These are phyloP conservation scores for Chloroclysta siterata DNA, from an alignment of 2,888 invertebrate species.

Conservation along the genomic window DNA sequence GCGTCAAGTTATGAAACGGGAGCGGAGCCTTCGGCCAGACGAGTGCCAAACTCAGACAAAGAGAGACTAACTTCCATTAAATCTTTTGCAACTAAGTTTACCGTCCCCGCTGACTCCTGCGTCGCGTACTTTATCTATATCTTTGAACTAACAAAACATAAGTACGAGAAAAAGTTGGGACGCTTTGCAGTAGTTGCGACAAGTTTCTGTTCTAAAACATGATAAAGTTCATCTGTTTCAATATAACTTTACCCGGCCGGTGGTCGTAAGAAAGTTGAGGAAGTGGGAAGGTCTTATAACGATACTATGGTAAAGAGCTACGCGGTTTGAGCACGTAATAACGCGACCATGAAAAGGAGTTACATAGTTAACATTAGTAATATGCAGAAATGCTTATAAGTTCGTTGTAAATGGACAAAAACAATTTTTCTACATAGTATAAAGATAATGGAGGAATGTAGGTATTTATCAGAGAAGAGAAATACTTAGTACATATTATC, in stretches of 20 bases:
- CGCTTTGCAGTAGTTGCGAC: conserved; percentile 29
- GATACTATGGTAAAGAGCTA: not conserved
- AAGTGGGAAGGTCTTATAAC: not conserved
- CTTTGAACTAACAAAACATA: conserved; percentile 40
- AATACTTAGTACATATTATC: not conserved
- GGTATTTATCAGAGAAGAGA: not conserved
- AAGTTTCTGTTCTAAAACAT: conserved; percentile 26
- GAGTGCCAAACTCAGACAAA: conserved; percentile 80
- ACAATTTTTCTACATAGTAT: too few relatives aligned
- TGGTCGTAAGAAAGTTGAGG: conserved; percentile 3
- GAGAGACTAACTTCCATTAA: conserved; percentile 82
- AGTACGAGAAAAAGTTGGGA: conserved; percentile 34
- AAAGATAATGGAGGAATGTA: not conserved
- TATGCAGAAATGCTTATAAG: too few relatives aligned
- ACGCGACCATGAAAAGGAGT: not conserved
- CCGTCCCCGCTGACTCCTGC: conserved; percentile 68
- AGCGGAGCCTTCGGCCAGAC: conserved; percentile 65
- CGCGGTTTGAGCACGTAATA: not conserved
- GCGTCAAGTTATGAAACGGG: conserved; percentile 70
- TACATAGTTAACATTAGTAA: too few relatives aligned
- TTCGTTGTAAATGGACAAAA: too few relatives aligned
- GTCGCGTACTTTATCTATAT: conserved; percentile 42
- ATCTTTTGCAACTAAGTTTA: conserved; percentile 81
- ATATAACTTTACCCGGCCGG: conserved; percentile 9
- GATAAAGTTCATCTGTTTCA: conserved; percentile 26